Evolutionary conservation across 1,140 invertebrate species (phyloP).

Genomic region (Aphelenchoides avenae): DNA sequence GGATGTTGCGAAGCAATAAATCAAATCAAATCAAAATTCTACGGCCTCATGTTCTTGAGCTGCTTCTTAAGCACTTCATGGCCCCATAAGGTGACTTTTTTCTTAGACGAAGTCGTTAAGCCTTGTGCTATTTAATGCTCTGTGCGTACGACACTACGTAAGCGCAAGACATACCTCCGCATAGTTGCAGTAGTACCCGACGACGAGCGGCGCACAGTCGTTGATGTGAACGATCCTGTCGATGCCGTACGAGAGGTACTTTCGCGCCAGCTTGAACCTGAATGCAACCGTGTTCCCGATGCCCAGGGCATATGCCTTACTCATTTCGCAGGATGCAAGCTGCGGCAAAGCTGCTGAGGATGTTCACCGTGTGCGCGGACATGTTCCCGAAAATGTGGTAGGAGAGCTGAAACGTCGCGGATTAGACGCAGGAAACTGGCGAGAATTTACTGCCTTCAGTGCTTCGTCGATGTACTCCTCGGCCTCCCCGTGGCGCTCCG

Average conservation of each 20-base stretch:
- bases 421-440: slow-evolving; percentile 1
- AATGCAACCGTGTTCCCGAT: slow-evolving; percentile 8
- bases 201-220: slow-evolving; percentile 34
- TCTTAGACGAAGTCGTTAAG: too few species aligned
- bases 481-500: slow-evolving; percentile 44
- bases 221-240: slow-evolving; percentile 43
- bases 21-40: too few species aligned
- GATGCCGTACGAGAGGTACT: slow-evolving; percentile 51
- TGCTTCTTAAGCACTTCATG: too few species aligned
- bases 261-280: slow-evolving; percentile 47
- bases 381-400: slow-evolving; percentile 53
- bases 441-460: slow-evolving; percentile 44
- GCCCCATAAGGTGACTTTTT: too few species aligned
- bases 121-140: too few species aligned
- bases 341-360: slow-evolving; percentile 53
- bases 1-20: too few species aligned
- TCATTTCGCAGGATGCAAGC: slow-evolving; percentile 43
- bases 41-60: too few species aligned
- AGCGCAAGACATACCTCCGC: too few species aligned
- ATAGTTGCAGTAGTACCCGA: slow-evolving; percentile 56
- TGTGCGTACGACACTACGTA: too few species aligned
- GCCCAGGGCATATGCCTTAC: slow-evolving; percentile 7
- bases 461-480: slow-evolving; percentile 57
- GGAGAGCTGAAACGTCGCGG: slow-evolving; percentile 42
- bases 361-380: slow-evolving; percentile 40